These are phyloP conservation scores for Augochlora pura DNA, from an alignment of 1,140 invertebrate species.

Conservation along the genomic window DNA sequence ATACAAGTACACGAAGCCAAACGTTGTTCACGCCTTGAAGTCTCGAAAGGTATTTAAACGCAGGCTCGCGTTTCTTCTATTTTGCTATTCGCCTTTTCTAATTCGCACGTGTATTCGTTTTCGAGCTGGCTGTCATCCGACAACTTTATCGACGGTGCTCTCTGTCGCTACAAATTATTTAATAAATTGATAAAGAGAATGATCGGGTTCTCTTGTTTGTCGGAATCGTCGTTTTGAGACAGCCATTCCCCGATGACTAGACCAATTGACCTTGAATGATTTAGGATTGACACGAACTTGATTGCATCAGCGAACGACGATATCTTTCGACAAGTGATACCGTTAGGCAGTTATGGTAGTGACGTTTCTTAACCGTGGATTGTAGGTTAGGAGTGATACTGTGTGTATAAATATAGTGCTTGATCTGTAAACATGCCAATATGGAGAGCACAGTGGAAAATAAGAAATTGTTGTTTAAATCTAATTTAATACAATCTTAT, in stretches of 20 bases:
- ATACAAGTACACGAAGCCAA: slow-evolving; percentile 52
- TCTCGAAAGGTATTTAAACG: slow-evolving; percentile 62
- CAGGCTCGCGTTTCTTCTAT: background rate
- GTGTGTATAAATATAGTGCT: background rate
- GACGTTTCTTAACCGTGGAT: background rate
- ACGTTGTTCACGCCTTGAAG: slow-evolving; percentile 64
- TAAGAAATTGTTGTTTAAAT: too few relatives aligned
- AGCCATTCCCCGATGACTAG: background rate
- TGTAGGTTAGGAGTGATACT: slow-evolving; percentile 8
- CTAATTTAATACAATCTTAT: too few relatives aligned
- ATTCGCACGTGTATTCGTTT: background rate
- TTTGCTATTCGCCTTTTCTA: background rate
- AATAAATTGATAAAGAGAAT: background rate
- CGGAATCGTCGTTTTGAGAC: background rate
- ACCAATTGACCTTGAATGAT: background rate
- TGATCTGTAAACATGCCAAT: too few relatives aligned
- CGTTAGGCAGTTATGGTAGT: background rate
- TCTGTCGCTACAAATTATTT: background rate
- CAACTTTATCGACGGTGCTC: background rate
- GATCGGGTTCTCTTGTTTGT: background rate
- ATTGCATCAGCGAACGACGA: background rate
- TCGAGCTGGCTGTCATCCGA: background rate
- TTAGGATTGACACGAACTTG: background rate
- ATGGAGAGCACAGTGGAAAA: too few relatives aligned
- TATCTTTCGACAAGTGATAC: background rate